Evolutionary conservation across 1,140 invertebrate species (phyloP).

Genomic region (Drosophila takahashii): DNA sequence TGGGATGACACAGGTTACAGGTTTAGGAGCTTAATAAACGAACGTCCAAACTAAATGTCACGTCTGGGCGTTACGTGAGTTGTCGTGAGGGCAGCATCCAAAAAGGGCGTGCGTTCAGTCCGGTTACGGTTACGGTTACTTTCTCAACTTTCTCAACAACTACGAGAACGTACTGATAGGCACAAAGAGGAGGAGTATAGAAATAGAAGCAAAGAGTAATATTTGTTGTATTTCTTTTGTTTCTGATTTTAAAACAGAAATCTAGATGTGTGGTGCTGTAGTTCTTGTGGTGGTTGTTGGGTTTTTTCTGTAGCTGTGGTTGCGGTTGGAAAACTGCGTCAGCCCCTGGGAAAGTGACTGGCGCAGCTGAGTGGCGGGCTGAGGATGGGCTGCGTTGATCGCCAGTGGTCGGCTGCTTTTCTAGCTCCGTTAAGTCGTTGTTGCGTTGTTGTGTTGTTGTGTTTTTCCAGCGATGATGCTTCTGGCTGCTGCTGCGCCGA

Average conservation of each 20-base stretch:
- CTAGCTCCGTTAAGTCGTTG: conserved; percentile 80
- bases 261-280: conserved; percentile 61
- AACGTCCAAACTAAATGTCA: conserved; percentile 74
- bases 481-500: conserved; percentile 46
- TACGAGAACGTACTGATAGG: conserved; percentile 70
- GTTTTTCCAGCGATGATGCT: conserved; percentile 67
- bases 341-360: conserved; percentile 44
- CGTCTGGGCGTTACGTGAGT: conserved; percentile 41
- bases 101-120: conserved; percentile 45
- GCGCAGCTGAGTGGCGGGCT: conserved; percentile 78
- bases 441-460: conserved; percentile 20
- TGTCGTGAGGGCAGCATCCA: conserved; percentile 37
- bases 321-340: conserved; percentile 65
- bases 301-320: conserved; percentile 39
- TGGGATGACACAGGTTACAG: conserved; percentile 78
- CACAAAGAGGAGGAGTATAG: conserved; percentile 77
- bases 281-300: conserved; percentile 53
- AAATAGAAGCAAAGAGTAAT: conserved; percentile 72
- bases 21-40: conserved; percentile 75
- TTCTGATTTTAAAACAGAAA: conserved; percentile 8
- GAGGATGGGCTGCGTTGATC: conserved; percentile 81
- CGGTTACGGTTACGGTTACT: conserved; percentile 30
- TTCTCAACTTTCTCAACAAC: conserved; percentile 53
- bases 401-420: conserved; percentile 74
- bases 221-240: conserved; percentile 23